Base-by-base conservation (phyloP, 2,888 invertebrate genomes). In the Cinara cedri region DNA sequence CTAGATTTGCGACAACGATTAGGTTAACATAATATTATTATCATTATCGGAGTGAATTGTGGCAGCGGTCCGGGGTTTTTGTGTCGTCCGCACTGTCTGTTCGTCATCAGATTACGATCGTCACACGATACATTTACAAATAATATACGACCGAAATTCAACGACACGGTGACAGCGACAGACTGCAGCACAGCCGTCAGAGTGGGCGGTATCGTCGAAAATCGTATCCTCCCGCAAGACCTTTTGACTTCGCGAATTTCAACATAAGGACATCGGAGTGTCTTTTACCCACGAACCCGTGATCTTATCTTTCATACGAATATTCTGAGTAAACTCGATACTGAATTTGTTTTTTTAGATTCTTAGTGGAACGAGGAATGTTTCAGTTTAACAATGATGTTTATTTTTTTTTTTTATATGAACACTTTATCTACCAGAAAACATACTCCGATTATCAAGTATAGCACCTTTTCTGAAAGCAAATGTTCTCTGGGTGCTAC, bases 181-280 rank as follows among this genome's bases (percentile, higher is more conserved):
- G 49, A 74, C n/a, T n/a, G n/a, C n/a, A n/a, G n/a, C n/a, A 51
- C 51, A 51, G 63, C 51, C 51, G 72, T 72, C 72, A 51, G 51
- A 63, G 62, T 63, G 74, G 51, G 63, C 51, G 42, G 51, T 42
- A 42, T 51, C 63, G 51, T 2, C 42, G 11, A 63, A 72, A 63
- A 74, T 74, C 74, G 21, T 74, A 42, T 74, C 74, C 51, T 13
- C 11, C 34, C 19, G 10, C 11, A 21, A 60, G 19, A 62, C 62
- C 63, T 42, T 42, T 74, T 74, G 62, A 74, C 74, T 74, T 62
- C 16, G 8, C 34, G 26, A 34, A 34, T 34, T 34, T 34, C 34
- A 34, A 34, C 34, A 34, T 6, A 34, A n/a, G n/a, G n/a, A n/a
- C n/a, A n/a, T n/a, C 34, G 34, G 6, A 34, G 3, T 34, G 34